Percentiles rank a stretch among this genome's conserved stretches.
These are phyloP conservation scores for Chitala chitala DNA, from an alignment of 2,113 vertebrate genomes.

Conservation along the genomic window DNA sequence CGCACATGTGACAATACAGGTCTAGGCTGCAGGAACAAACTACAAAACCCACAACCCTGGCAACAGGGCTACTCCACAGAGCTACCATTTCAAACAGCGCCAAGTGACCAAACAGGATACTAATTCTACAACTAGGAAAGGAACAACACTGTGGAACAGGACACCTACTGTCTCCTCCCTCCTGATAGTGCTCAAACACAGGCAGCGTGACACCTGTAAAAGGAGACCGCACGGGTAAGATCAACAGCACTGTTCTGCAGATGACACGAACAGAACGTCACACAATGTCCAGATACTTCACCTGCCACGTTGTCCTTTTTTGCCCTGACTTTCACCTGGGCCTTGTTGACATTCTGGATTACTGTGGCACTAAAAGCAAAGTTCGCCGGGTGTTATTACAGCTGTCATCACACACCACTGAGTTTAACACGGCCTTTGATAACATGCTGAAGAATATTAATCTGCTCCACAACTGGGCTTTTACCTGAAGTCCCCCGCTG, in stretches of 20 bases:
- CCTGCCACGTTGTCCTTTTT: slow-evolving; percentile 98
- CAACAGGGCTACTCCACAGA: no score
- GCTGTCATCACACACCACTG: not conserved
- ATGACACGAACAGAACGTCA: not conserved
- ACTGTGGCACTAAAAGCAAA: slow-evolving; percentile 79
- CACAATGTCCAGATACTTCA: slow-evolving; percentile 39
- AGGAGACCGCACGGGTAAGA: not conserved
- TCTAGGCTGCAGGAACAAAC: no score
- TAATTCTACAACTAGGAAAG: not conserved
- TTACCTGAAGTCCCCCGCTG: slow-evolving; percentile 96
- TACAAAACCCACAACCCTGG: no score
- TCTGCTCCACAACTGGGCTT: slow-evolving; percentile 26
- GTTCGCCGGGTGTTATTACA: slow-evolving; percentile 22
- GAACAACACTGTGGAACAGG: slow-evolving; percentile 24
- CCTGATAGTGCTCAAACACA: slow-evolving; percentile 96
- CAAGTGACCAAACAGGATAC: no score
- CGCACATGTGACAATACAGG: no score
- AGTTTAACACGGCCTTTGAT: not conserved
- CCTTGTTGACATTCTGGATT: slow-evolving; percentile 98
- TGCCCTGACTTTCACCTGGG: slow-evolving; percentile 93
- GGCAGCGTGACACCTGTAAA: slow-evolving; percentile 86
- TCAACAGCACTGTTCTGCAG: not conserved
- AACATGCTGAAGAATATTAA: not conserved
- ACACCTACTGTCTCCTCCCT: slow-evolving; percentile 93
- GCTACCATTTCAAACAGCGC: no score